These are phyloP conservation scores for Saxidomus purpurata DNA, from an alignment of 1,140 invertebrate genomes.

Conservation along the genomic window DNA sequence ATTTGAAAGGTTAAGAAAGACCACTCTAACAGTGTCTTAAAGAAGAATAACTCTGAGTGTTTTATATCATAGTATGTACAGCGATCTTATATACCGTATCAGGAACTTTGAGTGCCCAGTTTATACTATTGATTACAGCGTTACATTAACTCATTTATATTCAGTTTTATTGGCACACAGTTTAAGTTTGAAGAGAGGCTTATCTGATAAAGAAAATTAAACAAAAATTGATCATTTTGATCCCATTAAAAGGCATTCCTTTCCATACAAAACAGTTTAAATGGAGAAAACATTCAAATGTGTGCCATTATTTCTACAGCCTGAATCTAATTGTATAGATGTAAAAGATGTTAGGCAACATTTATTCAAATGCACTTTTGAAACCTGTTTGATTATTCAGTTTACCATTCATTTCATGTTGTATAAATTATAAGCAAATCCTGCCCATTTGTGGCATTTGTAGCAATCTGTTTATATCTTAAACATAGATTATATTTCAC, in stretches of 20 bases:
- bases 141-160: constrained; percentile 59
- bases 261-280: background rate
- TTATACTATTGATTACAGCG: constrained; percentile 41
- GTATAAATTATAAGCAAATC: no score
- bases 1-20: background rate
- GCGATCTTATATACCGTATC: background rate
- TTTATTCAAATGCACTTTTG: background rate
- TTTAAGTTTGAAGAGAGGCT: constrained; percentile 30
- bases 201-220: constrained; percentile 64
- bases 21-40: background rate
- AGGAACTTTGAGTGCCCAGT: background rate
- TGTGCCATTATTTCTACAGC: background rate
- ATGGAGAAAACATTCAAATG: background rate
- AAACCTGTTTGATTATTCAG: no score
- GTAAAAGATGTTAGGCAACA: no score
- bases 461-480: no score
- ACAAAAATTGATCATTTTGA: constrained; percentile 53
- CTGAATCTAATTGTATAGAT: background rate
- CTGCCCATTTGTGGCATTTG: no score
- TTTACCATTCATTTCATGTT: no score
- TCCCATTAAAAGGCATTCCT: constrained; percentile 15
- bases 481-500: no score
- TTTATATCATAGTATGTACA: background rate
- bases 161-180: constrained; percentile 45
- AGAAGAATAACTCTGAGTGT: constrained; percentile 18